These are phyloP conservation scores for Apostichopus japonicus DNA, from an alignment of 35 echinoderm and acorn worm genomes.

Conservation along the genomic window DNA sequence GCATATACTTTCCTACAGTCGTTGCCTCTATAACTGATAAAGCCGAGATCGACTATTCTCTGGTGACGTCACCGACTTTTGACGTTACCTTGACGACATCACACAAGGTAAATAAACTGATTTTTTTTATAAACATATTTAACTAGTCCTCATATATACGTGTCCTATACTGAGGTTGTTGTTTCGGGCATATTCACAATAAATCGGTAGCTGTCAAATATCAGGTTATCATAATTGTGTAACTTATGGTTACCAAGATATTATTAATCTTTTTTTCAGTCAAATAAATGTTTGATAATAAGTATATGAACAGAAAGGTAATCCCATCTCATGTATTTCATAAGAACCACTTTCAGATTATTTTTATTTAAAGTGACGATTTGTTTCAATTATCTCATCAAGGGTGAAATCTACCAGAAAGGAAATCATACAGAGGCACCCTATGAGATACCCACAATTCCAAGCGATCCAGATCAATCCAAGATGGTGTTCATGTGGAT, in stretches of 20 bases:
- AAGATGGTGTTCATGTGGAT: constrained; percentile 75
- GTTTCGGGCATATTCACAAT: too few relatives aligned
- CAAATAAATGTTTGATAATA: too few relatives aligned
- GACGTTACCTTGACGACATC: not conserved
- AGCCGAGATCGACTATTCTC: not conserved
- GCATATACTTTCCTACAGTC: constrained; percentile 1
- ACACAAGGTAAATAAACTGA: not conserved
- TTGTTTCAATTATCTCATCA: not conserved
- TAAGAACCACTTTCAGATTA: not conserved
- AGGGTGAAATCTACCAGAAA: constrained; percentile 46
- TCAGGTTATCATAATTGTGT: too few relatives aligned
- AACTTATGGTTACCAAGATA: too few relatives aligned
- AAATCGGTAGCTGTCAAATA: too few relatives aligned
- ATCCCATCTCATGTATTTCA: too few relatives aligned
- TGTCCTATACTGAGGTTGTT: too few relatives aligned
- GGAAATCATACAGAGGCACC: constrained; percentile 39
- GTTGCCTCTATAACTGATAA: constrained; percentile 35
- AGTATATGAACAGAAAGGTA: too few relatives aligned
- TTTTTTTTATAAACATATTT: too few relatives aligned
- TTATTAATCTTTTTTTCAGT: too few relatives aligned
- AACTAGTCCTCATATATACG: too few relatives aligned
- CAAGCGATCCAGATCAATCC: constrained; percentile 38
- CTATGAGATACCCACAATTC: constrained; percentile 30
- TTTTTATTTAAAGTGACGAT: not conserved
- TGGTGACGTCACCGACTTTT: not conserved